Conservation (phyloP, 2,888 invertebrate species). For the Dusona sp. region DNA sequence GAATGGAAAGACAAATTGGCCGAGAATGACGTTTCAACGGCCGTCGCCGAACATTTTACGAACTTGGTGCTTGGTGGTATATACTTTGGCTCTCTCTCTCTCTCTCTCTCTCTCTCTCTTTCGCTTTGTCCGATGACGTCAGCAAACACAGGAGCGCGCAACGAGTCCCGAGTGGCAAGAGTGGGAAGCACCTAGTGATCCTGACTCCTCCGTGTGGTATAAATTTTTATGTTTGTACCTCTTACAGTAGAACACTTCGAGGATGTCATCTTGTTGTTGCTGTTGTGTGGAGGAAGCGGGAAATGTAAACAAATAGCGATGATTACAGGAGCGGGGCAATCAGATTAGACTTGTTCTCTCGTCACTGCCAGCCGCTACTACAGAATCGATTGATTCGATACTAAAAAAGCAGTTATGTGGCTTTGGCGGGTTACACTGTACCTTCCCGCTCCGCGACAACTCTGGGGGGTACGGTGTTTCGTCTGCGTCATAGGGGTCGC, state of each 20-base stretch:
- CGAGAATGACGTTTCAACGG: conserved; percentile 54
- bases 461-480: too few species aligned
- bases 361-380: too few species aligned
- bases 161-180: not conserved
- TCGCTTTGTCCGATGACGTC: not conserved
- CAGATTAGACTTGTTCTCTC: too few species aligned
- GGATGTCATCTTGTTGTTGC: not conserved
- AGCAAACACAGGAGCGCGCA: not conserved
- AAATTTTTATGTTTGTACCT: not conserved
- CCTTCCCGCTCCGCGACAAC: too few species aligned
- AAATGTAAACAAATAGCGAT: not conserved
- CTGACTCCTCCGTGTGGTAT: not conserved
- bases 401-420: too few species aligned
- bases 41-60: conserved; percentile 51
- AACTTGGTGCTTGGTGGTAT: conserved; percentile 8
- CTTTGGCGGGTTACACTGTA: too few species aligned
- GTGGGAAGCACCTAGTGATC: not conserved
- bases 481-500: not conserved
- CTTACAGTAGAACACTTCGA: not conserved
- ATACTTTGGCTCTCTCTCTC: not conserved
- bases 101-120: not conserved
- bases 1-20: conserved; percentile 19
- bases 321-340: too few species aligned
- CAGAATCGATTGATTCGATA: too few species aligned
- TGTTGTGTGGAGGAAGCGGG: too few species aligned